Evolutionary conservation across 2,888 invertebrate species (phyloP), one percentile per base, ranked within the genome.

Genomic region (Galeopsomyia nigrocyanea): DNA sequence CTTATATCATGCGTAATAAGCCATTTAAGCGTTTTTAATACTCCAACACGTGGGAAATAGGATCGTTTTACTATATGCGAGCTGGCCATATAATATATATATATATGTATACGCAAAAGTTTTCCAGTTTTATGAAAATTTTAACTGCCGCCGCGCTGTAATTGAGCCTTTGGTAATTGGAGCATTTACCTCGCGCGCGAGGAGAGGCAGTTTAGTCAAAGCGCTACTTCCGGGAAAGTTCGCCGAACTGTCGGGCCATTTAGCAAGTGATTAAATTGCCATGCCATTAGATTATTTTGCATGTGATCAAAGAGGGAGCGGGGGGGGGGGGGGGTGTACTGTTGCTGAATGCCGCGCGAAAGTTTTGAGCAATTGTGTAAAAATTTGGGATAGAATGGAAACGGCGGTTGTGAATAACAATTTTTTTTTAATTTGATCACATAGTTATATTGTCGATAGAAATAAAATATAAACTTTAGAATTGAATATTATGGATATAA

Each of bases 141-240:
- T 39, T 31, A 58, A 39, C 39, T 58, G 58, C 39, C 57, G 21
- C 26, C 21, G 19, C 16, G 39, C 19, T 26, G 57, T 58, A 39
- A 68, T 58, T 55, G 64, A 21, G 55, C 14, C 39, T 17, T 14
- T 26, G 21, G 60, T 60, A 67, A 67, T 61, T 55, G 39, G 47
- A 68, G 47, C 47, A 49, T 46, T 55, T 66, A 57, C 5, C 7
- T 31, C 39, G 7, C n/a, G 19, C 17, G 21, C 46, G 53, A 31
- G 19, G 19, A 14, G 22, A 55, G 14, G 21, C 31, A 67, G 58
- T 58, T 46, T 16, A 61, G 61, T 47, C 68, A 47, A 68, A 61
- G 55, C 26, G 57, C 63, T 51, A 63, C 64, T 65, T 64, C 64
- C 64, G 64, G 58, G 60, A 70, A 70, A 70, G 70, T 70, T 70